Percentiles rank a stretch among this genome's conserved stretches.
These are phyloP conservation scores for Sacculina carcini DNA, from an alignment of 2,888 invertebrate genomes.

Conservation along the genomic window DNA sequence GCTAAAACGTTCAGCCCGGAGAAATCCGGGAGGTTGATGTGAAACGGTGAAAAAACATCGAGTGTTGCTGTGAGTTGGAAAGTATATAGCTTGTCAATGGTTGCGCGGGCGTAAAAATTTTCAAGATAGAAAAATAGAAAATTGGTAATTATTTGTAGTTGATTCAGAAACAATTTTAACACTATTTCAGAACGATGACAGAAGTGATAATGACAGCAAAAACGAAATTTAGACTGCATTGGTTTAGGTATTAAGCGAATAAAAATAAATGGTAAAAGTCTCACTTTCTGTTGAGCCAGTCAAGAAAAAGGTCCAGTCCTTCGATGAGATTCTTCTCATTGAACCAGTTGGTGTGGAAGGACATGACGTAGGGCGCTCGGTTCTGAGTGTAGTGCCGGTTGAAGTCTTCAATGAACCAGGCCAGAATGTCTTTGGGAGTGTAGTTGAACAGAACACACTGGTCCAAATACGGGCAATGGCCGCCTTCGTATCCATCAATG, in stretches of 20 bases:
- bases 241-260: not conserved
- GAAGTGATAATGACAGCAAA: not conserved
- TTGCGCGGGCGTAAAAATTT: too few relatives aligned
- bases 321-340: slow-evolving; percentile 53
- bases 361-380: slow-evolving; percentile 68
- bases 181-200: too few relatives aligned
- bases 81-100: too few relatives aligned
- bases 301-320: slow-evolving; percentile 59
- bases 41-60: too few relatives aligned
- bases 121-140: too few relatives aligned
- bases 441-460: slow-evolving; percentile 75
- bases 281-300: slow-evolving; percentile 46
- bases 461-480: slow-evolving; percentile 71
- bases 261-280: slow-evolving; percentile 15
- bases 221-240: not conserved
- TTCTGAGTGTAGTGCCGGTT: slow-evolving; percentile 33
- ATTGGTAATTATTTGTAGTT: too few relatives aligned
- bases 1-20: too few relatives aligned
- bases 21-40: too few relatives aligned
- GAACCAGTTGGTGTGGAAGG: slow-evolving; percentile 92
- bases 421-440: slow-evolving; percentile 31
- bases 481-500: slow-evolving; percentile 59
- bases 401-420: slow-evolving; percentile 76
- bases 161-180: too few relatives aligned
- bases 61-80: too few relatives aligned